These are phyloP conservation scores for Cecidostiba fungosa DNA, from an alignment of 2,888 invertebrate species.

Conservation along the genomic window DNA sequence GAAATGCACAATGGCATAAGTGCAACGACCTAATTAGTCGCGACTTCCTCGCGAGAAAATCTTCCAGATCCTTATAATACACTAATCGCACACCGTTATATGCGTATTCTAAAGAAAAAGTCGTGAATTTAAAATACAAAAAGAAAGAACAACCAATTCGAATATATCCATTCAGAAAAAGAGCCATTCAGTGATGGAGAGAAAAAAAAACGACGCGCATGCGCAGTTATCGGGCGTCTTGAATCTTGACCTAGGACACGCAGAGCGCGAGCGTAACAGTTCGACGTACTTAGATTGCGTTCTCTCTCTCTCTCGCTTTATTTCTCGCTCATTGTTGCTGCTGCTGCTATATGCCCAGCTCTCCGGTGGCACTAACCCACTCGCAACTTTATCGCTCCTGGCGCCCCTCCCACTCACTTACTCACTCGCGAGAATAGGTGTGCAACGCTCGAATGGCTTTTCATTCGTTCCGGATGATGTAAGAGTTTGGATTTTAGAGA, in stretches of 20 bases:
- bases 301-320: slow-evolving; percentile 41
- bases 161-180: neutral
- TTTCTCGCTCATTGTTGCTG: slow-evolving; percentile 9
- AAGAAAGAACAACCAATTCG: neutral
- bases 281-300: slow-evolving; percentile 38
- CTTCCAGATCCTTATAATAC: neutral
- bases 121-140: neutral
- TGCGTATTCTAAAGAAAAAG: too few species aligned
- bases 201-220: neutral
- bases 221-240: neutral
- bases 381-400: neutral
- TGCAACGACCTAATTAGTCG: slow-evolving; percentile 56
- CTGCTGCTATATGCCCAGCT: neutral
- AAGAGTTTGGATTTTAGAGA: slow-evolving; percentile 5
- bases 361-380: slow-evolving; percentile 15
- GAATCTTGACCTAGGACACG: slow-evolving; percentile 54
- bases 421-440: neutral
- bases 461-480: slow-evolving; percentile 2
- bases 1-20: slow-evolving; percentile 43
- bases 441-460: neutral
- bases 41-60: slow-evolving; percentile 17
- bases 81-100: neutral
- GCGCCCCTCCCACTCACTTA: slow-evolving; percentile 10
- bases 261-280: slow-evolving; percentile 38
- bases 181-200: neutral